Evolutionary conservation across 2,797 vertebrate species (phyloP).

Genomic region (Tapirus indicus): DNA sequence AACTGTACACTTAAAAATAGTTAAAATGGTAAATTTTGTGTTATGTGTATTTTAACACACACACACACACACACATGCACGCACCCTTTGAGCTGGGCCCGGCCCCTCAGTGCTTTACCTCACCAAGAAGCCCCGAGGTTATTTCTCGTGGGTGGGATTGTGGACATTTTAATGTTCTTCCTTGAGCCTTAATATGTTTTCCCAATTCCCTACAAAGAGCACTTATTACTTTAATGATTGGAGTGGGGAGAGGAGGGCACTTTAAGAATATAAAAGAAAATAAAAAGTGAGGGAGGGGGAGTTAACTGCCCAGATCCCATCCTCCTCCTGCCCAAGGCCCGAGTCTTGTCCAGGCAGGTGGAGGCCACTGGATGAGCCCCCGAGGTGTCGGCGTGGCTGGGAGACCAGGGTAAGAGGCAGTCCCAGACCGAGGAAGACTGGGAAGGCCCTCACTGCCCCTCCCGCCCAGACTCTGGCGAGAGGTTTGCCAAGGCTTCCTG

Average conservation of each 20-base stretch:
- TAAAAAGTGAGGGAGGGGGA: not conserved
- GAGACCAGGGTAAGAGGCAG: not conserved
- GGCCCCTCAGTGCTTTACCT: not conserved
- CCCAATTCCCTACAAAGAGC: not conserved
- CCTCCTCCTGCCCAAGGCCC: not conserved
- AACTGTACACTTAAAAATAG: not conserved
- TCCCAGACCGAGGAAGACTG: rapidly evolving
- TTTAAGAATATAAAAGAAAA: not conserved
- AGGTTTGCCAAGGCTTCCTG: not conserved
- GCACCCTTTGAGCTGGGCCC: not conserved
- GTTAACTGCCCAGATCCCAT: not conserved
- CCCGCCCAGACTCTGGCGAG: not conserved
- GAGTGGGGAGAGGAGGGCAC: not conserved
- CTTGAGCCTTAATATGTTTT: not conserved
- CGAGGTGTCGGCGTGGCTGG: no score
- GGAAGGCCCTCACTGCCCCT: no score
- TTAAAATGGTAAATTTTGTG: not conserved
- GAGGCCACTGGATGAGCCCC: not conserved
- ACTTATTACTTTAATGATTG: not conserved
- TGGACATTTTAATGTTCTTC: not conserved
- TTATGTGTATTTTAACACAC: not conserved
- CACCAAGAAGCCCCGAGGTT: not conserved
- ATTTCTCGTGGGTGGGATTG: not conserved
- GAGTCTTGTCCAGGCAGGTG: rapidly evolving
- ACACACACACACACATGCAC: not conserved